A percentile compares a stretch with the other conserved stretches of the same genome.
Evolutionary conservation across 2,797 vertebrate genomes (phyloP).

Genomic region (Eutrigla gurnardus): DNA sequence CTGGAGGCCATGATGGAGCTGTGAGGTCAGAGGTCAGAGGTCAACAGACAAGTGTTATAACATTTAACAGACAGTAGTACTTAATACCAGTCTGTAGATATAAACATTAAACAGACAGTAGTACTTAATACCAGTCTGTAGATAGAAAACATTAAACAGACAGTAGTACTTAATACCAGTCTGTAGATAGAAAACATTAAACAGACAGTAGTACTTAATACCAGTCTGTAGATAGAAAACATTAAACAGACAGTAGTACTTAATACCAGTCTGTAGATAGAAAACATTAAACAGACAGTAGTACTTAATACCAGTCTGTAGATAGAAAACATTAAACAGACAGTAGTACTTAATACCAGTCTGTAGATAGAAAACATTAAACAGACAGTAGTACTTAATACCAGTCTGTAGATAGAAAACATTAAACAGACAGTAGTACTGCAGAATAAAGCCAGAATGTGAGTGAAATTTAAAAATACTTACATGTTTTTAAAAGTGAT

Average conservation of each 20-base stretch:
- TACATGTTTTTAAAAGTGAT: not conserved
- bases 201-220: not conserved
- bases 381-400: not conserved
- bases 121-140: not conserved
- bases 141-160: no score
- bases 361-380: not conserved
- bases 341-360: not conserved
- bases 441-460: not conserved
- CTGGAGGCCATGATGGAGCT: conserved; percentile 67
- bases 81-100: not conserved
- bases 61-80: not conserved
- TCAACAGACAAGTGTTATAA: not conserved
- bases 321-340: not conserved
- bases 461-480: not conserved
- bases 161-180: not conserved
- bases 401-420: not conserved
- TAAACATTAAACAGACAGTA: not conserved
- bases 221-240: not conserved
- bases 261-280: not conserved
- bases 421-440: not conserved
- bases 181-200: no score
- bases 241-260: not conserved
- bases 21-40: not conserved
- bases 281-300: not conserved
- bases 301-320: not conserved